Evolutionary conservation across 2,888 invertebrate species (phyloP).

Genomic region (Corythucha ciliata): DNA sequence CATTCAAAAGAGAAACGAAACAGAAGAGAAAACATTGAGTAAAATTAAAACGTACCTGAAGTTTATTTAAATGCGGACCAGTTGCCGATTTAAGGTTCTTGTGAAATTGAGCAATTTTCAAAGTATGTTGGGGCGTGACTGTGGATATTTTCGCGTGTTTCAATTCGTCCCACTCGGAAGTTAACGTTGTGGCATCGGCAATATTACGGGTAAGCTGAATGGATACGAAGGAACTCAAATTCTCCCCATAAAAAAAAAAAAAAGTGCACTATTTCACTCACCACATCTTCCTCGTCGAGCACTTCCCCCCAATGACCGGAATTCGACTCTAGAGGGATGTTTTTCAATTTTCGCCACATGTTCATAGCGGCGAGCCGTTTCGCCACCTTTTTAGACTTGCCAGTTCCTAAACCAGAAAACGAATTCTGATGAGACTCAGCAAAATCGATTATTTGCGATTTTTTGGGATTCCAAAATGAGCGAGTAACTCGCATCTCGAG

Average conservation of each 20-base stretch:
- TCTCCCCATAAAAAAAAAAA: slow-evolving; percentile 7
- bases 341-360: slow-evolving; percentile 81
- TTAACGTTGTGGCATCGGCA: slow-evolving; percentile 12
- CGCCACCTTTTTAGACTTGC: slow-evolving; percentile 92
- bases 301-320: slow-evolving; percentile 42
- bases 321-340: slow-evolving; percentile 61
- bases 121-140: slow-evolving; percentile 74
- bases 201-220: slow-evolving; percentile 15
- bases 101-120: slow-evolving; percentile 91
- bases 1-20: background rate
- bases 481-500: background rate
- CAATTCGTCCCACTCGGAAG: slow-evolving; percentile 23
- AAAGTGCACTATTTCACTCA: slow-evolving; percentile 38
- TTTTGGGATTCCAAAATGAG: background rate
- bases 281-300: slow-evolving; percentile 64
- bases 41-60: slow-evolving; percentile 58
- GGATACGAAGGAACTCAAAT: slow-evolving; percentile 37
- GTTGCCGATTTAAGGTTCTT: slow-evolving; percentile 80
- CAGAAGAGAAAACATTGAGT: background rate
- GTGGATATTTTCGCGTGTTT: slow-evolving; percentile 68
- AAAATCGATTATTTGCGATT: background rate
- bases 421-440: background rate
- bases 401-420: slow-evolving; percentile 53
- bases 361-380: slow-evolving; percentile 92
- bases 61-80: slow-evolving; percentile 72